These are phyloP conservation scores for Scaptomyza caliginosa DNA, from an alignment of 2,888 invertebrate genomes.

Conservation along the genomic window DNA sequence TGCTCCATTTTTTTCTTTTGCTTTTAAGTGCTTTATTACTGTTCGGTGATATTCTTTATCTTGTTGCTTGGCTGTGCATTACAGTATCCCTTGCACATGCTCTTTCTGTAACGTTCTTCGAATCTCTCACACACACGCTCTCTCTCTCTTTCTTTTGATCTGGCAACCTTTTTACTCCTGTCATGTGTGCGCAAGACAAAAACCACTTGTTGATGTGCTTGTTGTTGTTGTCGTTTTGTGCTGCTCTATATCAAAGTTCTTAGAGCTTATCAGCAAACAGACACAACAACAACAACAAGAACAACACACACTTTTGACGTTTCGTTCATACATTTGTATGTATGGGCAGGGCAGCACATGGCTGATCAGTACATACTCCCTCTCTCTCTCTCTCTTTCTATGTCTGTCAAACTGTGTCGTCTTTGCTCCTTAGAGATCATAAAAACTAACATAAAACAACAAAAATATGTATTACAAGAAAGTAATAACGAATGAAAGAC, in stretches of 20 bases:
- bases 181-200: constrained; percentile 24
- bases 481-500: constrained; percentile 6
- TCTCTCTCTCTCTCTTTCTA: constrained; percentile 3
- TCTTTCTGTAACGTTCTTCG: not conserved
- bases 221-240: constrained; percentile 14
- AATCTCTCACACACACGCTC: not conserved
- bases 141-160: constrained; percentile 4
- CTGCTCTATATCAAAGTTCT: constrained; percentile 56
- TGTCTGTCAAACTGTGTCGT: not conserved
- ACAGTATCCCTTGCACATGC: constrained; percentile 6
- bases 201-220: constrained; percentile 36
- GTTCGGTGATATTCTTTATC: not conserved
- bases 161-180: constrained; percentile 24
- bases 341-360: constrained; percentile 8
- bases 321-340: constrained; percentile 1
- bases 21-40: not conserved
- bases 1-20: not conserved
- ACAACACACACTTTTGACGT: constrained; percentile 11
- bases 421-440: not conserved
- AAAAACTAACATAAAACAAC: constrained; percentile 5
- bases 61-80: not conserved
- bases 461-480: constrained; percentile 32
- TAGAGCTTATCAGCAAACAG: constrained; percentile 49
- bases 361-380: constrained; percentile 18
- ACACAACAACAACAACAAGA: constrained; percentile 14